Conservation (phyloP, 2,888 invertebrate species). For the Sceliomorpha sp. region DNA sequence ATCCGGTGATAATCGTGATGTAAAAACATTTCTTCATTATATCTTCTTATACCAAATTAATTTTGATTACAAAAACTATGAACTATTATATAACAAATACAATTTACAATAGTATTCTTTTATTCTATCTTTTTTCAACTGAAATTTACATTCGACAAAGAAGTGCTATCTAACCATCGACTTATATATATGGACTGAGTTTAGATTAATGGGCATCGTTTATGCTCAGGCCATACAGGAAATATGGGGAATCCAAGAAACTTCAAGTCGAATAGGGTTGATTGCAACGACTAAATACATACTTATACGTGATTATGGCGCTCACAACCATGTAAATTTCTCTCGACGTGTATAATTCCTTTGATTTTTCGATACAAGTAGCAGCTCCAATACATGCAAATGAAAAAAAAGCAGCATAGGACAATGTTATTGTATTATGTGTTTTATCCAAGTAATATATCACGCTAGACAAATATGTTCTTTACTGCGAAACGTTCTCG, state of each 20-base stretch:
- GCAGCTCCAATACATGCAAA: slow-evolving; percentile 16
- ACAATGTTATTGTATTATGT: slow-evolving; percentile 17
- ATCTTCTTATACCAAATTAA: slow-evolving; percentile 31
- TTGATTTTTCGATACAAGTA: slow-evolving; percentile 23
- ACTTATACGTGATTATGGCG: no score
- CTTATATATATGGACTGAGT: no score
- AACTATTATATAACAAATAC: no score
- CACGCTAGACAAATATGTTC: slow-evolving; percentile 18
- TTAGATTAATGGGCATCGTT: no score
- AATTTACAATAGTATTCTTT: not conserved
- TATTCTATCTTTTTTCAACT: not conserved
- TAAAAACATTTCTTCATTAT: slow-evolving; percentile 45
- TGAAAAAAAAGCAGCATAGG: slow-evolving; percentile 33
- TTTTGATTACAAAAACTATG: not conserved
- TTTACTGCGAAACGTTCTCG: slow-evolving; percentile 37
- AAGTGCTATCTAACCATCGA: not conserved
- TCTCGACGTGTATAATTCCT: slow-evolving; percentile 14
- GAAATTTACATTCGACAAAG: no score
- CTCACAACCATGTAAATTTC: slow-evolving; percentile 17
- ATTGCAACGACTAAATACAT: no score
- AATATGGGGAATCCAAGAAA: no score
- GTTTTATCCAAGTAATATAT: slow-evolving; percentile 21
- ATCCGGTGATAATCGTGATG: no score
- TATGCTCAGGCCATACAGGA: no score
- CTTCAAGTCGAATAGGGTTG: no score